Base-by-base conservation (phyloP, 2,797 vertebrate genomes). In the Gallinago stenura region DNA sequence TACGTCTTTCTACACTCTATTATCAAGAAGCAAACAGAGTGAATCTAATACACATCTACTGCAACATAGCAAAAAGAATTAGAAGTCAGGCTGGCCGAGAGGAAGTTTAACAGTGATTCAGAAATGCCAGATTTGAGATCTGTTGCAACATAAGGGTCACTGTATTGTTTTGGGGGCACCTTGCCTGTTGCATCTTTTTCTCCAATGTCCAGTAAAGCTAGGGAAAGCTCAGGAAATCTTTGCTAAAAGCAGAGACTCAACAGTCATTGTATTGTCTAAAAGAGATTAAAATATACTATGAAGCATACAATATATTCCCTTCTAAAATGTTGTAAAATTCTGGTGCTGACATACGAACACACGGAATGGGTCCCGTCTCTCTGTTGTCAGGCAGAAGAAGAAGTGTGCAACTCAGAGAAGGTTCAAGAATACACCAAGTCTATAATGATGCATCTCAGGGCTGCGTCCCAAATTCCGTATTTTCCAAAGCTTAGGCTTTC, bases 401-500 rank as follows among this genome's bases (percentile, higher is more conserved):
- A 37, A 72, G 12, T 18, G 1, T 24, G 12, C 26, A 69, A 12
- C 19, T 72, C 17, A 77, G 41, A 84, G 33, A 30, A 64, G 10
- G n/a, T 61, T 61, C 26, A 81, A 43, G n/a, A 80, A 53, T 6
- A 86, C 43, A 24, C 8, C 3, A 86, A 41, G 13, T 58, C 39
- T 28, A 12, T 31, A 69, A 58, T 0, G 6, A 30, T 39, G 21
- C 18, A 33, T 75, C 5, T 31, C 18, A 45, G 3, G 3, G 9
- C 31, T n/a, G 0, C 37, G 21, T 25, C 17, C 28, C 22, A 78
- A 26, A 78, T 64, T 58, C 11, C 2, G 0, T 33, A 8, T 48
- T 2, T 82, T 78, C 57, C 87, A n/a, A 12, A 65, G 2, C 30
- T 87, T 56, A 39, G 12, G 39, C 28, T 72, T 89, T 35, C 51